phyloP scores from a whole-genome alignment of 2,113 vertebrate species.

The Ailurus styani region DNA sequence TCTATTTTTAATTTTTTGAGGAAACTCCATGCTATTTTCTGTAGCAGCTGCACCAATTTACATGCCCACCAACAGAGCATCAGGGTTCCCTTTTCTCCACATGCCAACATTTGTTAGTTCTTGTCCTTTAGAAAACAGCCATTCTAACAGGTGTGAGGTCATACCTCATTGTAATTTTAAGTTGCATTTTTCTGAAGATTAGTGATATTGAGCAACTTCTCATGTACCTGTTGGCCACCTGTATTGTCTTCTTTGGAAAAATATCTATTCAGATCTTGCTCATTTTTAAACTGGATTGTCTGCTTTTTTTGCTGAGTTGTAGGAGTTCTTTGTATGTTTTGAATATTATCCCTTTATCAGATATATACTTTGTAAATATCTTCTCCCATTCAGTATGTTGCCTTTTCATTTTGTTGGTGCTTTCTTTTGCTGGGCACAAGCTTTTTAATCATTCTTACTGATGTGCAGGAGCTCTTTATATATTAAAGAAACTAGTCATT shows the following conservation, averaged over 20 bases:
- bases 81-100: background rate
- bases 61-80: background rate
- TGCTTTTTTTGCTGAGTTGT: background rate
- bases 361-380: background rate
- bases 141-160: background rate
- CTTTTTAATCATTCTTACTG: background rate
- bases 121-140: background rate
- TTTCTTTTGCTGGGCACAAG: background rate
- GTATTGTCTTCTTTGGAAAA: background rate
- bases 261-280: background rate
- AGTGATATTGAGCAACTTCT: background rate
- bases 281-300: background rate
- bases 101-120: background rate
- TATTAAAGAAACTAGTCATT: background rate
- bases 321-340: background rate
- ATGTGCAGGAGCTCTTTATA: background rate
- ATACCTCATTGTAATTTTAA: background rate
- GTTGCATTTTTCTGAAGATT: background rate
- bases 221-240: background rate
- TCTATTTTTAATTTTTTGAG: background rate
- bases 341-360: background rate
- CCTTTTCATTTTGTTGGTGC: background rate
- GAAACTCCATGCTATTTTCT: background rate
- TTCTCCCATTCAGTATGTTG: background rate
- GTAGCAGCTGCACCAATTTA: background rate